Evolutionary conservation across 2,113 vertebrate genomes (phyloP).

Genomic region (Vulpes vulpes): DNA sequence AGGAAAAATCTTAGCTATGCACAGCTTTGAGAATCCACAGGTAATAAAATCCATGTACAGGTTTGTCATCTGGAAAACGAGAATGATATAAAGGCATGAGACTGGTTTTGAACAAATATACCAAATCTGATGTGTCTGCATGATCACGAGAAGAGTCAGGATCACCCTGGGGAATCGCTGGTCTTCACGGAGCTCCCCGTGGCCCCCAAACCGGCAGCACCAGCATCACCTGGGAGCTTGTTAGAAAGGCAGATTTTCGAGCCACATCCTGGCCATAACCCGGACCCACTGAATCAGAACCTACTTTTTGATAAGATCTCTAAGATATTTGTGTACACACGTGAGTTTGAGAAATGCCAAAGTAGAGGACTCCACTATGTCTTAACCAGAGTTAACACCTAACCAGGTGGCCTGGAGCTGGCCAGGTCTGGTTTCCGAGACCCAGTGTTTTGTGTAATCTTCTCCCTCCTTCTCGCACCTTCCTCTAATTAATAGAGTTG

Average conservation of each 20-base stretch:
- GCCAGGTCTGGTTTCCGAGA: fast-evolving
- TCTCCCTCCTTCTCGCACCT: neutral
- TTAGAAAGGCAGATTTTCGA: neutral
- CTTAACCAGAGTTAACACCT: neutral
- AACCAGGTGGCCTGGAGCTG: too few species aligned
- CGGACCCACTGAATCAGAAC: too few species aligned
- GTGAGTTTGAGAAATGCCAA: too few species aligned
- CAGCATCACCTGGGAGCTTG: neutral
- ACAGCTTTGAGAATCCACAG: neutral
- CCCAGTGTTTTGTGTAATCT: neutral
- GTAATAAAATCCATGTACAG: neutral
- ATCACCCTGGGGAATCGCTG: fast-evolving
- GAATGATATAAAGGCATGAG: neutral
- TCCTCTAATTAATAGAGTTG: too few species aligned
- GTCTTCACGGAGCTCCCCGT: fast-evolving
- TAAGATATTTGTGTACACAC: too few species aligned
- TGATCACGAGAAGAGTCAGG: fast-evolving
- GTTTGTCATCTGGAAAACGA: neutral
- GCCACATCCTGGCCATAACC: neutral
- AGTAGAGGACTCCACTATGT: too few species aligned
- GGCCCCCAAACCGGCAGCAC: neutral
- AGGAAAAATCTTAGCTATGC: neutral
- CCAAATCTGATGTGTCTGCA: fast-evolving
- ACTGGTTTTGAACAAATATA: neutral
- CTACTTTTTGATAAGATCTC: neutral